These are phyloP conservation scores for Colossoma macropomum DNA, from an alignment of 2,113 vertebrate species.

Conservation along the genomic window DNA sequence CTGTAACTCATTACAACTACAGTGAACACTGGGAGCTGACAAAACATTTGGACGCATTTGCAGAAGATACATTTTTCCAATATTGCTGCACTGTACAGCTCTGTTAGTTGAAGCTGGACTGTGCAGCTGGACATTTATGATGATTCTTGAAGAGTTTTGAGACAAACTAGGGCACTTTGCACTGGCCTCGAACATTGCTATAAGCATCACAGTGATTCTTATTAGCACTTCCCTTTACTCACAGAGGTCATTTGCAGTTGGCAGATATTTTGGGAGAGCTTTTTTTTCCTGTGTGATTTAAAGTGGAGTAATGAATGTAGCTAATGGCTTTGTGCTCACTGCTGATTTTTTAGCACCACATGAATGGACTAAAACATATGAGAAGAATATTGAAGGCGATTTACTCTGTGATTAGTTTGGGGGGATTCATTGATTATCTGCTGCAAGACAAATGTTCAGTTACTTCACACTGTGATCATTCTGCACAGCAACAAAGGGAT, in stretches of 20 bases:
- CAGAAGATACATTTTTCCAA: too few relatives aligned
- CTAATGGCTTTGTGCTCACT: constrained; percentile 42
- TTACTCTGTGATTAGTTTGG: constrained; percentile 36
- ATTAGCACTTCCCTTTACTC: constrained; percentile 37
- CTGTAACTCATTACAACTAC: too few relatives aligned
- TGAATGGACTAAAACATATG: constrained; percentile 35
- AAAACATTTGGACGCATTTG: too few relatives aligned
- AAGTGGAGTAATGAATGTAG: constrained; percentile 43
- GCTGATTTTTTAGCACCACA: constrained; percentile 30
- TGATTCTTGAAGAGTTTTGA: background rate
- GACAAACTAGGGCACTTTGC: constrained; percentile 7
- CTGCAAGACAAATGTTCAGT: constrained; percentile 39
- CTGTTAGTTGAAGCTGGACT: too few relatives aligned
- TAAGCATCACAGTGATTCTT: constrained; percentile 30
- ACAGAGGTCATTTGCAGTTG: constrained; percentile 47
- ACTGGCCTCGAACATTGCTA: constrained; percentile 8
- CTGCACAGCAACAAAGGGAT: constrained; percentile 18
- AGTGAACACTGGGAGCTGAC: too few relatives aligned
- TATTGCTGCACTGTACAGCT: too few relatives aligned
- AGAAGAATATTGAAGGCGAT: constrained; percentile 29
- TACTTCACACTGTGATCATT: constrained; percentile 37
- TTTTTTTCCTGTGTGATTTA: constrained; percentile 28
- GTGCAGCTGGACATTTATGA: background rate
- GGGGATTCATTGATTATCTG: constrained; percentile 47
- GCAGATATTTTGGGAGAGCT: constrained; percentile 45